Conservation (phyloP, 2,113 vertebrate genomes). For the Odontesthes bonariensis region DNA sequence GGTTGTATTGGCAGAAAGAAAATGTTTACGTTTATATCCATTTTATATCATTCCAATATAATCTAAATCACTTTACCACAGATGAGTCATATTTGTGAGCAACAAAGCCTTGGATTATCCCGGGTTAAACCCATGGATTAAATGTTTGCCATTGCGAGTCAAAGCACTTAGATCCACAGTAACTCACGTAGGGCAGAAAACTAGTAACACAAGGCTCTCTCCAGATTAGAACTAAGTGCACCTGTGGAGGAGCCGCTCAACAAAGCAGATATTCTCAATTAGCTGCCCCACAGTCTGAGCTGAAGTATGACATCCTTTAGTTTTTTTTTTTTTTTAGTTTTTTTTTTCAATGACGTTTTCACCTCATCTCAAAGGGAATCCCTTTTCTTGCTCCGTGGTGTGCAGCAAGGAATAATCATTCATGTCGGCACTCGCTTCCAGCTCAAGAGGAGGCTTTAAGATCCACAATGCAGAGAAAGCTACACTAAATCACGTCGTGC, state of each 20-base stretch:
- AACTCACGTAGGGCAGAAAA: constrained; percentile 4
- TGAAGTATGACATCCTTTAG: no score
- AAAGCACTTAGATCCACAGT: constrained; percentile 28
- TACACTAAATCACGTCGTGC: neutral
- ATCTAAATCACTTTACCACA: constrained; percentile 4
- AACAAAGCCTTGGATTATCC: constrained; percentile 21
- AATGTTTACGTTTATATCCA: no score
- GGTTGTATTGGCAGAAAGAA: no score
- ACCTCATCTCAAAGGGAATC: no score
- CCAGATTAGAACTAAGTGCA: neutral
- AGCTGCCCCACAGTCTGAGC: neutral
- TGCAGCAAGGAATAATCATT: no score
- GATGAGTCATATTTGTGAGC: constrained; percentile 2
- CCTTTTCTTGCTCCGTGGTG: no score
- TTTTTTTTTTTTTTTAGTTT: no score
- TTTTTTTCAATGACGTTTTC: no score
- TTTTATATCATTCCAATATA: no score
- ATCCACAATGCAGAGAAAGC: neutral
- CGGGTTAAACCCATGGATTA: constrained; percentile 30
- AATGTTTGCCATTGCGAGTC: constrained; percentile 5
- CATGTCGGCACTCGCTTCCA: no score
- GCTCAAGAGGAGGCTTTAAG: no score
- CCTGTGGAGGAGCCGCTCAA: constrained; percentile 8
- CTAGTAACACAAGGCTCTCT: neutral
- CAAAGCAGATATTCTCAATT: constrained; percentile 22